These are phyloP conservation scores for Sthenelais limicola DNA, from an alignment of 2,888 invertebrate species.

Conservation along the genomic window DNA sequence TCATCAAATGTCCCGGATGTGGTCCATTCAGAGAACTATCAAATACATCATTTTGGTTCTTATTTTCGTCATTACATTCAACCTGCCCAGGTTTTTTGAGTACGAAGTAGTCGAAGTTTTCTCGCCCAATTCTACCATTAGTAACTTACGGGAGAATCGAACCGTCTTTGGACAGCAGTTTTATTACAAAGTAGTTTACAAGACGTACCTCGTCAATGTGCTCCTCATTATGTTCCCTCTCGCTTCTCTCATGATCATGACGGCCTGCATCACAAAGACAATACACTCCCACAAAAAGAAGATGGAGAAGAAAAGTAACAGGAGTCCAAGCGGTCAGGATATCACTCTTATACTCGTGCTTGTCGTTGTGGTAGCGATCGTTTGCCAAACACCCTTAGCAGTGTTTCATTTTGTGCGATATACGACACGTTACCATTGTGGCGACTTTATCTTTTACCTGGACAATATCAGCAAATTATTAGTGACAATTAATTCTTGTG, in stretches of 20 bases:
- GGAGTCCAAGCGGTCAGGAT: conserved; percentile 39
- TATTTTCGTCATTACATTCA: conserved; percentile 49
- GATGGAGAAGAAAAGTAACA: conserved; percentile 33
- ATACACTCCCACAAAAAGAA: conserved; percentile 43
- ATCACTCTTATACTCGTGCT: conserved; percentile 51
- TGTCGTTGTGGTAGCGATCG: conserved; percentile 53
- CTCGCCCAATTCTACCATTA: conserved; percentile 23
- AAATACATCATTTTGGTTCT: conserved; percentile 49
- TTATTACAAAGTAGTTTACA: conserved; percentile 52
- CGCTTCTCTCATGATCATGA: conserved; percentile 48
- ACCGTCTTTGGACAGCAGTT: conserved; percentile 49
- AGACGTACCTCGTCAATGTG: conserved; percentile 51
- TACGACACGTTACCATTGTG: conserved; percentile 44
- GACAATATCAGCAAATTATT: conserved; percentile 54
- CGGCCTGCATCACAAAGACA: conserved; percentile 47
- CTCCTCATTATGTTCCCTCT: conserved; percentile 51
- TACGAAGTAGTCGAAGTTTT: conserved; percentile 45
- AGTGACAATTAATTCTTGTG: conserved; percentile 52
- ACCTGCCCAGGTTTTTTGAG: conserved; percentile 54
- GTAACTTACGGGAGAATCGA: conserved; percentile 32
- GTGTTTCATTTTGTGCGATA: conserved; percentile 54
- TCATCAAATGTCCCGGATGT: conserved; percentile 46
- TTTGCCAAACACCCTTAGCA: conserved; percentile 53
- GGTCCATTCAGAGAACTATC: conserved; percentile 49
- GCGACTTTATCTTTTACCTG: conserved; percentile 51